Evolutionary conservation across 2,888 invertebrate species (phyloP).

Genomic region (Mycogona germanica): DNA sequence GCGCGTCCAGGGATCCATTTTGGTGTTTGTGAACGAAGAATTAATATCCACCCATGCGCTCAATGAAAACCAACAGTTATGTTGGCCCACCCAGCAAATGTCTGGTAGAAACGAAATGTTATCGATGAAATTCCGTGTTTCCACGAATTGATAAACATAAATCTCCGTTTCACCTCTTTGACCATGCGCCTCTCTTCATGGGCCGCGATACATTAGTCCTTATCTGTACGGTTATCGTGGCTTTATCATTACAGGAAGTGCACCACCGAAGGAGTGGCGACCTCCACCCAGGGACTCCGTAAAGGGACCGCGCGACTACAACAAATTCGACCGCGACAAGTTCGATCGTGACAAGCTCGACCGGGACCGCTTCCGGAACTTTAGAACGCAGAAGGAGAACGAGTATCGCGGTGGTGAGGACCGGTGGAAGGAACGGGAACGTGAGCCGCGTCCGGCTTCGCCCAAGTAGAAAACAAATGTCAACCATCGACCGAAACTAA

Average conservation of each 20-base stretch:
- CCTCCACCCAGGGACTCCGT: conserved; percentile 2
- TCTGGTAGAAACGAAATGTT: neutral
- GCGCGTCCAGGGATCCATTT: too few species aligned
- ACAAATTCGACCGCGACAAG: conserved; percentile 2
- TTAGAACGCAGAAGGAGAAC: conserved; percentile 3
- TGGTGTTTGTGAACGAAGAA: too few species aligned
- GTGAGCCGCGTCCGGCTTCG: conserved; percentile 9
- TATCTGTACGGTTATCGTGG: neutral
- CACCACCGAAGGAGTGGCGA: neutral
- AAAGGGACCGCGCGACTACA: conserved; percentile 6
- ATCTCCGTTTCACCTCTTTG: neutral
- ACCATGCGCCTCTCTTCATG: neutral
- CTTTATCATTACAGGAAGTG: neutral
- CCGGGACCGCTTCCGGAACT: neutral
- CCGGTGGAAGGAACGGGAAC: conserved; percentile 6
- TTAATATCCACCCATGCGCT: too few species aligned
- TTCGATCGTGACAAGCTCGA: conserved; percentile 1
- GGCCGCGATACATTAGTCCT: neutral
- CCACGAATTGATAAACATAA: neutral
- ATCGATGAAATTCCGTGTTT: neutral
- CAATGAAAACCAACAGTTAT: too few species aligned
- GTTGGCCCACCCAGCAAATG: too few species aligned
- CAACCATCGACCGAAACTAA: too few species aligned
- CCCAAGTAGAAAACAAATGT: conserved; percentile 15
- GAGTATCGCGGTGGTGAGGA: conserved; percentile 7